Evolutionary conservation across 2,888 invertebrate genomes (phyloP).

Genomic region (Melanargia galathea): DNA sequence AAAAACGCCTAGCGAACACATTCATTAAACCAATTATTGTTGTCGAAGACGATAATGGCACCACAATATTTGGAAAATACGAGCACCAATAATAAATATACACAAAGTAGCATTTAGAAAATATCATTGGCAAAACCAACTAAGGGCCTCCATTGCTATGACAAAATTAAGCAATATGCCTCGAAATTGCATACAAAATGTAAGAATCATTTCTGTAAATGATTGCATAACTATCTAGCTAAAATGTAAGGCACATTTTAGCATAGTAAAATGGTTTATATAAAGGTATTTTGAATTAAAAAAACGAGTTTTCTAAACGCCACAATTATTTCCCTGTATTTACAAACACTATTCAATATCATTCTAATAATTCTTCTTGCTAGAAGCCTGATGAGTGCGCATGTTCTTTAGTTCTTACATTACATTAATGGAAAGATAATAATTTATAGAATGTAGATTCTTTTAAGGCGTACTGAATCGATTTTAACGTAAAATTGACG

Average conservation of each 20-base stretch:
- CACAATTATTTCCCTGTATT: conserved; percentile 6
- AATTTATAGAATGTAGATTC: not conserved
- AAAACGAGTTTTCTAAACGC: not conserved
- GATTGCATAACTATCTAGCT: not conserved
- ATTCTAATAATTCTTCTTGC: not conserved
- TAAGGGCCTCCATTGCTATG: not conserved
- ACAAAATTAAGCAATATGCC: not conserved
- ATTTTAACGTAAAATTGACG: not conserved
- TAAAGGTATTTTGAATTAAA: not conserved
- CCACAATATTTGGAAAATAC: not conserved
- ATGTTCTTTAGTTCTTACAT: not conserved
- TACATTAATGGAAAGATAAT: not conserved
- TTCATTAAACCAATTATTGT: not conserved
- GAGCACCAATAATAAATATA: conserved; percentile 5
- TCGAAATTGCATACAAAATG: not conserved
- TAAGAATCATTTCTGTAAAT: not conserved
- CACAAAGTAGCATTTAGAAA: not conserved
- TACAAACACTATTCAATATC: not conserved
- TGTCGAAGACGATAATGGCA: not conserved
- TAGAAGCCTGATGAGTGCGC: not conserved
- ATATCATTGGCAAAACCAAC: not conserved
- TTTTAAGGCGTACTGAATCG: not conserved
- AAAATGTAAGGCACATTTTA: not conserved
- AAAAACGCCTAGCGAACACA: not conserved
- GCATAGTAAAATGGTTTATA: not conserved